A percentile compares a stretch with the other conserved stretches of the same genome.
phyloP scores from a whole-genome alignment of 2,888 invertebrate species.

The Leucozona laternaria region DNA sequence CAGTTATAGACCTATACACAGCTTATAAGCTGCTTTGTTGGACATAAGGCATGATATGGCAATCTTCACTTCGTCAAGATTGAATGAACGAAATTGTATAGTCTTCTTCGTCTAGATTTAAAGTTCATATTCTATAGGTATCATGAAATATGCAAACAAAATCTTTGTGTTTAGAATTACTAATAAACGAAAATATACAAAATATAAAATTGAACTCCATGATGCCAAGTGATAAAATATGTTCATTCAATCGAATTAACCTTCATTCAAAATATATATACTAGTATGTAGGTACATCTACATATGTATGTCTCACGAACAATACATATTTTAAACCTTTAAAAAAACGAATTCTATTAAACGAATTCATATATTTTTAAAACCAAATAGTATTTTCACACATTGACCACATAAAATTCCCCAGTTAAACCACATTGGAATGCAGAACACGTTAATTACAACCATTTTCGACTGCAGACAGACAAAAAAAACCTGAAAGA shows the following conservation, averaged over 20 bases:
- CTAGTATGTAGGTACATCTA: too few relatives aligned
- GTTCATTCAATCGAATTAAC: not conserved
- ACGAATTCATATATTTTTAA: slow-evolving; percentile 40
- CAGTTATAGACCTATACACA: too few relatives aligned
- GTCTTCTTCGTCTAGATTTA: too few relatives aligned
- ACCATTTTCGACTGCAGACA: not conserved
- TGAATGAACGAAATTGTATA: too few relatives aligned
- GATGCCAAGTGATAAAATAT: not conserved
- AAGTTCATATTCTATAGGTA: too few relatives aligned
- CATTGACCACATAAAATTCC: slow-evolving; percentile 26
- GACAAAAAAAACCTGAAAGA: not conserved
- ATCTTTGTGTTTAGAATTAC: too few relatives aligned
- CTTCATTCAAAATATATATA: not conserved
- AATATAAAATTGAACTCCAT: not conserved
- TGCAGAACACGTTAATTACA: slow-evolving; percentile 49
- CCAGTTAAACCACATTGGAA: slow-evolving; percentile 30
- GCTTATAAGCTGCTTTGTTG: too few relatives aligned
- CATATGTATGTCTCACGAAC: too few relatives aligned
- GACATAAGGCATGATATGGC: too few relatives aligned
- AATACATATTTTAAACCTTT: not conserved
- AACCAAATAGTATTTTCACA: slow-evolving; percentile 29
- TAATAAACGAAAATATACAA: too few relatives aligned
- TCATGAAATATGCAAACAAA: too few relatives aligned
- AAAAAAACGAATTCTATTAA: slow-evolving; percentile 1
- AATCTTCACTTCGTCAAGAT: too few relatives aligned